Percentiles rank a stretch among this genome's conserved stretches.
phyloP scores from a whole-genome alignment of 2,113 vertebrate genomes.

The Nyctibius bracteatus region DNA sequence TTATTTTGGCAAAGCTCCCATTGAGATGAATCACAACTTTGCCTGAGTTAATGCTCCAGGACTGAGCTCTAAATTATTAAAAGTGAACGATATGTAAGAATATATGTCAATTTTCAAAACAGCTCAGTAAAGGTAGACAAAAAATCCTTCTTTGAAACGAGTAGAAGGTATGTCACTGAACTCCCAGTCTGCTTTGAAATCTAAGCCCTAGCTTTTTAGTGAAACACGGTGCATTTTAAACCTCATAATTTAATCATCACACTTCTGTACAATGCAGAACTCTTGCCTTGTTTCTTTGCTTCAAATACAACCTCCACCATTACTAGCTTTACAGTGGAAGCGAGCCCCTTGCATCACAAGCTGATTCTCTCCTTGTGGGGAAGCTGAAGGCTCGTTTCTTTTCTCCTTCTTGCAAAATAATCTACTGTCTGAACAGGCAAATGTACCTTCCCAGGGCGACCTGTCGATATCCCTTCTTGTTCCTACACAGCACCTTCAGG shows the following conservation, averaged over 20 bases:
- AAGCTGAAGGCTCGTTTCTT: neutral
- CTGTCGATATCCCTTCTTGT: neutral
- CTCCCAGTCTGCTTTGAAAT: neutral
- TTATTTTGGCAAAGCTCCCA: neutral
- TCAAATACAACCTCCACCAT: neutral
- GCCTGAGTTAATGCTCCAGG: neutral
- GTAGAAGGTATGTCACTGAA: neutral
- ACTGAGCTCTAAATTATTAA: slow-evolving; percentile 28
- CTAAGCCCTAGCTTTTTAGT: neutral
- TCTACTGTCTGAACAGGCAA: neutral
- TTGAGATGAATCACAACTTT: neutral
- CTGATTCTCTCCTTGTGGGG: neutral
- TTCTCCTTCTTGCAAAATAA: neutral
- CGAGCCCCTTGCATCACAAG: neutral
- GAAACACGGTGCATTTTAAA: slow-evolving; percentile 17
- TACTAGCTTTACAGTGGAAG: neutral
- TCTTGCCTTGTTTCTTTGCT: neutral
- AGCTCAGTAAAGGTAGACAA: neutral
- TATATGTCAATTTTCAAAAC: slow-evolving; percentile 4
- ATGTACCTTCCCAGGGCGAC: neutral
- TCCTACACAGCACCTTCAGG: neutral
- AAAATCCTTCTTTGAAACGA: neutral
- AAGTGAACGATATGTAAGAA: neutral
- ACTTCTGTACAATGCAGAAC: neutral
- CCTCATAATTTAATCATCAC: slow-evolving; percentile 19